Evolutionary conservation across 2,888 invertebrate species (phyloP), one percentile per base, ranked within the genome.

Genomic region (Catocala nupta): DNA sequence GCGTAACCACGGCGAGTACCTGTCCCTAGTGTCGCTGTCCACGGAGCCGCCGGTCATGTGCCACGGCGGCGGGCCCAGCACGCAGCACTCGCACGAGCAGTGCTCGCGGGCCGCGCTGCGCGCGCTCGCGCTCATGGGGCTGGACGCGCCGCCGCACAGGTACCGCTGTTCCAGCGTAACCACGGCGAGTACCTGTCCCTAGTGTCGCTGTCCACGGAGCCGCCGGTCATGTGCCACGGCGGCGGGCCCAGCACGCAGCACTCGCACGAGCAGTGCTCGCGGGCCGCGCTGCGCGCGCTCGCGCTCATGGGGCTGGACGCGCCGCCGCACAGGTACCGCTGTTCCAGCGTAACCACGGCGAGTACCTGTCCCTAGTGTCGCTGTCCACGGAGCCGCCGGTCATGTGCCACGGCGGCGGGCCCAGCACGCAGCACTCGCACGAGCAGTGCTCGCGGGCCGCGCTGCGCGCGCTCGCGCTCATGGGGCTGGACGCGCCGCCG

Each of bases 401-500:
- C 90, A 97, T 99, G 84, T 98, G 98, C 85, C 99, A 99, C 91
- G 99, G 99, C 56, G 97, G 97, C 81, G 99, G 99, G n/a, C 95
- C 96, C 34, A 47, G 5, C 49, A 33, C 5, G 25, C 45, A 12
- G n/a, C 39, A 39, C 39, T 39, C 39, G 39, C 39, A 39, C 39
- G 39, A 39, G 4, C 39, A 39, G 39, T 39, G 39, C 39, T 8
- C 8, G 8, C n/a, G n/a, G n/a, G n/a, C n/a, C n/a, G n/a, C n/a
- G n/a, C n/a, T n/a, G n/a, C 39, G 39, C 39, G 39, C 39, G 39
- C 39, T 39, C 2, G 39, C 39, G 39, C 39, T 39, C 2, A 39
- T 39, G 39, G 39, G 39, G 6, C 39, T 39, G 8, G 39, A 39
- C 39, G 39, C 39, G 39, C 44, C 11, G 44, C 44, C 44, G 48